Conservation (phyloP, 2,113 vertebrate genomes). For the Ceuthmochares aereus region DNA sequence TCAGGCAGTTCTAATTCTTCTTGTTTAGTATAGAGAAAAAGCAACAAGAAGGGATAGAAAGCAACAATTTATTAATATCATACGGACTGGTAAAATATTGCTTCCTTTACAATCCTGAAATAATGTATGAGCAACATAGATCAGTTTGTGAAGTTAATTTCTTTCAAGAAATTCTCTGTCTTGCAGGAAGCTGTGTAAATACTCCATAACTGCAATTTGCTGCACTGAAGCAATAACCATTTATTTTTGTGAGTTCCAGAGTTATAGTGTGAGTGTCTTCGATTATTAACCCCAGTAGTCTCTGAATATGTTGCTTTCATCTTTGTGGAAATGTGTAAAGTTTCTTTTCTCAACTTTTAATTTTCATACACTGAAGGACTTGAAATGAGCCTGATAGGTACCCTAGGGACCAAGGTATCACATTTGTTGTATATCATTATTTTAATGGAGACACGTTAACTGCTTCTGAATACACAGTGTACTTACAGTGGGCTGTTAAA, state of each 20-base stretch:
- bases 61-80: conserved; percentile 6
- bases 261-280: background rate
- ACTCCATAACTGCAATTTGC: conserved; percentile 58
- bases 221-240: conserved; percentile 46
- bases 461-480: background rate
- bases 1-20: background rate
- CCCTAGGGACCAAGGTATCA: background rate
- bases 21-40: background rate
- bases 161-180: conserved; percentile 19
- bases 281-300: conserved; percentile 2
- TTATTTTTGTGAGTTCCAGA: conserved; percentile 64
- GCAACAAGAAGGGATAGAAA: background rate
- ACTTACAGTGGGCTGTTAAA: background rate
- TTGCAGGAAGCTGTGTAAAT: conserved; percentile 50
- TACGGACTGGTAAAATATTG: conserved; percentile 55
- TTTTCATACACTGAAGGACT: background rate
- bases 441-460: background rate
- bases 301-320: conserved; percentile 45
- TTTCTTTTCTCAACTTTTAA: conserved; percentile 40
- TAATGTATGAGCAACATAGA: conserved; percentile 40
- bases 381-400: background rate
- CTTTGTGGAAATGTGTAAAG: conserved; percentile 43
- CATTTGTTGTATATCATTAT: background rate
- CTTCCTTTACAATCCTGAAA: background rate
- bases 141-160: conserved; percentile 58